phyloP scores from a whole-genome alignment of 2,113 vertebrate genomes.

The Oreochromis aureus region DNA sequence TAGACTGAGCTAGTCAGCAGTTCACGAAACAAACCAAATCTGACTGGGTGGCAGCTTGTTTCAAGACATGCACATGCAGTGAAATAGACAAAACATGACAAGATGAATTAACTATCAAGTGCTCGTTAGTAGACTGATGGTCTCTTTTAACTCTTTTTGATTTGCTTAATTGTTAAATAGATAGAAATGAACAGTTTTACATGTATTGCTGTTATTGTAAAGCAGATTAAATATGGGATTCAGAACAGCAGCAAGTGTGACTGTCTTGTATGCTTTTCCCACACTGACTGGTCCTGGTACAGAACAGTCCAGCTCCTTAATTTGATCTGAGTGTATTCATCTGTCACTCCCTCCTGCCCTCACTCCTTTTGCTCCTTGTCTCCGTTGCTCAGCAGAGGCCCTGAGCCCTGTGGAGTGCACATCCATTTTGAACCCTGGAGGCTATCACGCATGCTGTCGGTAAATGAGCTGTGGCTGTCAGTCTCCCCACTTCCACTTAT shows the following conservation, averaged over 20 bases:
- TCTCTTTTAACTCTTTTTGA: neutral
- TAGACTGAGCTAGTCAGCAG: neutral
- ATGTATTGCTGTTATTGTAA: neutral
- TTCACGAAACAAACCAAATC: neutral
- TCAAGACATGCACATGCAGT: neutral
- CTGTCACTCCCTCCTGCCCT: neutral
- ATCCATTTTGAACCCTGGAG: conserved; percentile 17
- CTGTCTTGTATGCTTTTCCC: neutral
- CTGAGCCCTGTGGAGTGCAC: conserved; percentile 1
- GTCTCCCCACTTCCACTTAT: neutral
- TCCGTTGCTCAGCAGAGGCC: conserved; percentile 20
- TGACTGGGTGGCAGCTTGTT: neutral
- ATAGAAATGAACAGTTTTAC: neutral
- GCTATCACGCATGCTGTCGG: conserved; percentile 19
- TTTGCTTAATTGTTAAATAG: neutral
- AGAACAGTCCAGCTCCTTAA: neutral
- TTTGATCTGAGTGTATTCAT: neutral
- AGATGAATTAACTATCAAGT: neutral
- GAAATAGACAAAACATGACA: neutral
- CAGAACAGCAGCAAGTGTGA: neutral
- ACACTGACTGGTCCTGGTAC: neutral
- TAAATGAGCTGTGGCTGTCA: conserved; percentile 43
- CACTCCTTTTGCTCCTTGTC: neutral
- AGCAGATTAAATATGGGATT: neutral
- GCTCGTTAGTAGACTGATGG: neutral